Evolutionary conservation across 2,888 invertebrate genomes (phyloP).

Genomic region (Coelinius sp.): DNA sequence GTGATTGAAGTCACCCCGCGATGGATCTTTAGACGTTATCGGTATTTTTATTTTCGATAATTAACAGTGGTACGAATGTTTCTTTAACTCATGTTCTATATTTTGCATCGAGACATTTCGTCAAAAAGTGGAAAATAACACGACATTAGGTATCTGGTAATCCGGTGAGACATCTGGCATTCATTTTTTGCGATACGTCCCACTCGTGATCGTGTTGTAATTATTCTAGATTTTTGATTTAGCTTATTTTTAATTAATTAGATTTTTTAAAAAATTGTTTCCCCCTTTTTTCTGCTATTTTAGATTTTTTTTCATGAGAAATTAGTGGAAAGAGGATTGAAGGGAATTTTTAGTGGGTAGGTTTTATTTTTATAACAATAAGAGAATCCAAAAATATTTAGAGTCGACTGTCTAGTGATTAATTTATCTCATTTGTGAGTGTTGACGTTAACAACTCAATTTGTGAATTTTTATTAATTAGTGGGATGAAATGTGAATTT

Average conservation of each 20-base stretch:
- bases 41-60: background rate
- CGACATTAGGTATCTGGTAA: constrained; percentile 36
- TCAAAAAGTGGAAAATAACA: constrained; percentile 44
- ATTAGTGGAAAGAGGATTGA: background rate
- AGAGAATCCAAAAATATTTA: background rate
- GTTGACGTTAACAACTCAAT: background rate
- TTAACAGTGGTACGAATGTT: background rate
- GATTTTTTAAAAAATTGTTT: background rate
- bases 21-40: too few species aligned
- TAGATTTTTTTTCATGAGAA: background rate
- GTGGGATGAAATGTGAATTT: background rate
- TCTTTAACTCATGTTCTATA: background rate
- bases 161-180: constrained; percentile 32
- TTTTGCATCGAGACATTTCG: constrained; percentile 30
- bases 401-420: constrained; percentile 38
- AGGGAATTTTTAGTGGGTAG: background rate
- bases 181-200: background rate
- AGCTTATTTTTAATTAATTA: background rate
- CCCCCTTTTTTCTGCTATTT: background rate
- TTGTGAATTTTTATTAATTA: background rate
- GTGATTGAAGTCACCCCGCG: too few species aligned
- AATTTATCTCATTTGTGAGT: constrained; percentile 22
- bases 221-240: background rate
- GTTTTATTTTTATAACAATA: constrained; percentile 2
- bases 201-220: background rate